Evolutionary conservation across 2,888 invertebrate genomes (phyloP), one percentile per base, ranked within the genome.

Genomic region (Hirtodrosophila alboralis): DNA sequence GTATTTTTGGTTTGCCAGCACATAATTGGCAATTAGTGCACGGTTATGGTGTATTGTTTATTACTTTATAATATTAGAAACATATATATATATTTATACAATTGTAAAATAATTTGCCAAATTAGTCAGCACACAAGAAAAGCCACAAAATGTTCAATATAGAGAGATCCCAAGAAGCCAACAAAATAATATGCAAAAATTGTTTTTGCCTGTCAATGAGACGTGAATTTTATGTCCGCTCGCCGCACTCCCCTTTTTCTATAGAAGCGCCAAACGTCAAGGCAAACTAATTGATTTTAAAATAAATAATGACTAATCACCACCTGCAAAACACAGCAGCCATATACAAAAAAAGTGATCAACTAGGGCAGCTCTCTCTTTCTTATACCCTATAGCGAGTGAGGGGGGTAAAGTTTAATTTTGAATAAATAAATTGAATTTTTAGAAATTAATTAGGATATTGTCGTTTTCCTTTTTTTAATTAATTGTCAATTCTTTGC

Each of bases 221-320:
- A 65, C 77, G 84, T 80, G 61, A 80, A 78, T 76, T 75, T 64
- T 41, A 57, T 65, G 52, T 63, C 36, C 52, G 26, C 33, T n/a
- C n/a, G 12, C 1, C 26, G 9, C 4, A 5, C 14, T 16, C 5
- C 10, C 8, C 31, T 23, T 28, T 6, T 23, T n/a, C n/a, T n/a
- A n/a, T n/a, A 44, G 41, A 31, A 13, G 7, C 28, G 23, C 36
- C 45, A 45, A 40, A 43, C 61, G 59, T 68, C 78, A 68, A 84
- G 70, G 66, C 64, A 73, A 81, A 79, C 80, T 81, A 81, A 81
- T 81, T 81, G 81, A 81, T 81, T 81, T 71, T 63, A 85, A 81
- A 81, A 81, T 81, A 81, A 81, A 79, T 83, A 75, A 79, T 81
- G 81, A 81, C 85, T 81, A 81, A 81, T 83, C 85, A 79, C 81